Base-by-base conservation (phyloP, 2,113 vertebrate genomes). In the Melanotaenia duboulayi region DNA sequence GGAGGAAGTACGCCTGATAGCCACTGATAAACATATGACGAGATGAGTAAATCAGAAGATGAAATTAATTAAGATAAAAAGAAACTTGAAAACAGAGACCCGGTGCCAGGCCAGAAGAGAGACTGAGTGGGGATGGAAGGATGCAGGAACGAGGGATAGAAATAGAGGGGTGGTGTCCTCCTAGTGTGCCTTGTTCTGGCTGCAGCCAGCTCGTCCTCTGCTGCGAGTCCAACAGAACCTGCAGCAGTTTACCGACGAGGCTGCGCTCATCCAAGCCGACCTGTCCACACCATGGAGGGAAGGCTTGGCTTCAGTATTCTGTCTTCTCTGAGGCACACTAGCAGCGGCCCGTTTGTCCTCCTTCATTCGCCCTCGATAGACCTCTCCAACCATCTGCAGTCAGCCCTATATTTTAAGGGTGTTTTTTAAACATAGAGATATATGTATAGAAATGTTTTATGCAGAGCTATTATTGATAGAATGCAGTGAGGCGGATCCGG, bases 401-500 rank as follows among this genome's bases (percentile, higher is more conserved):
- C 92, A 93, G 88, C 91, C 90, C 82, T 83, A 71, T 88, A 89
- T 92, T 93, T 92, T 92, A 92, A 92, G 83, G 89, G 87, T 94
- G 87, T 93, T 93, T 92, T 93, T 91, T 19, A 48, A 92, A 92
- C 78, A 93, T 85, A 93, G 89, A 93, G 85, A 91, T 92, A 92
- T 93, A 93, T 93, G 91, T 94, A 93, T 94, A 94, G 92, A 94
- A 93, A 94, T 93, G 93, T 94, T 94, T 90, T 93, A 94, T 93
- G 91, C 92, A 93, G 92, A 94, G 91, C 90, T 94, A 94, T 94
- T 94, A 94, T 92, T 91, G 87, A 88, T 91, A 89, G 90, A 90
- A 92, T 92, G 92, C 92, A 94, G 92, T 93, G 90, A 92, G 77
- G 91, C 59, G 44, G 87, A 90, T 76, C 59, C 62, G 80, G 90